Conservation (phyloP, 2,888 invertebrate species). For the Parochlus steinenii region DNA sequence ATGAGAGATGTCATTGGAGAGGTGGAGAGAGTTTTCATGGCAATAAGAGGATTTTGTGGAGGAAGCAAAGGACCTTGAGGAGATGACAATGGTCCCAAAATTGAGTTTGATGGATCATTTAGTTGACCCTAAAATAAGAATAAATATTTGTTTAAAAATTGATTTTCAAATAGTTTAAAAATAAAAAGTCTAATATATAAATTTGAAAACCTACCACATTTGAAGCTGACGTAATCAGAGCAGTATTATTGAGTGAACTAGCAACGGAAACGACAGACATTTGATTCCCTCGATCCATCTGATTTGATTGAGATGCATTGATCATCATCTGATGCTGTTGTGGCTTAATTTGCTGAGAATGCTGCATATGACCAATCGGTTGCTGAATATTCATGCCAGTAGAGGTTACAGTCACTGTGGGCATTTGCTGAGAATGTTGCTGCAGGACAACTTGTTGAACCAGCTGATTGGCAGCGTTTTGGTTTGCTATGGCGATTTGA, state of each 20-base stretch:
- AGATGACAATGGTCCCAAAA: slow-evolving; percentile 15
- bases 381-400: slow-evolving; percentile 5
- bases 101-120: slow-evolving; percentile 8
- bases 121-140: background rate
- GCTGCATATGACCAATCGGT: slow-evolving; percentile 15
- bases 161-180: no score
- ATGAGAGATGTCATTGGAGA: slow-evolving; percentile 6
- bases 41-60: slow-evolving; percentile 27
- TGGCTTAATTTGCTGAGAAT: slow-evolving; percentile 12
- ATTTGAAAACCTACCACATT: slow-evolving; percentile 3
- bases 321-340: slow-evolving; percentile 5
- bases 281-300: background rate
- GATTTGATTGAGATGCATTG: slow-evolving; percentile 2
- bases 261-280: slow-evolving; percentile 3
- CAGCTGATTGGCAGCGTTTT: slow-evolving; percentile 17
- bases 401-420: slow-evolving; percentile 18
- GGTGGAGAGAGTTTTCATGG: slow-evolving; percentile 22
- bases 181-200: background rate
- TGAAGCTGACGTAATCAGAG: slow-evolving; percentile 4
- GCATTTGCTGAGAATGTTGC: slow-evolving; percentile 20
- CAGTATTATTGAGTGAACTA: slow-evolving; percentile 6
- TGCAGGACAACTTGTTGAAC: slow-evolving; percentile 21
- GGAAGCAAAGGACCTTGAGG: slow-evolving; percentile 23
- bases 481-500: no score
- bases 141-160: background rate